These are phyloP conservation scores for Lasioglossum zephyrum DNA, from an alignment of 2,888 invertebrate species.

Conservation along the genomic window DNA sequence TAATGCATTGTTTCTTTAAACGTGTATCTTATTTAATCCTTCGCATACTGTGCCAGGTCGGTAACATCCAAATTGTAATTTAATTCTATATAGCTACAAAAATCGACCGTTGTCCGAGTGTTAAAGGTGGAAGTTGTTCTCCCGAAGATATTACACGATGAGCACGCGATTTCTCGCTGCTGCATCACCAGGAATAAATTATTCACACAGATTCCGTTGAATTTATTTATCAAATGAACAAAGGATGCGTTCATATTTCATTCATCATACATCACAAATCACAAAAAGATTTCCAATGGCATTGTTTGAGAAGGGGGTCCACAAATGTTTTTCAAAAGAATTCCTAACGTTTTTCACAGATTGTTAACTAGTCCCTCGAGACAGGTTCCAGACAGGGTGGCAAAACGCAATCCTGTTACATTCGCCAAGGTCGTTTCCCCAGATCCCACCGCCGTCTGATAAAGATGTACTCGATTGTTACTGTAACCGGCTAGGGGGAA, in stretches of 20 bases:
- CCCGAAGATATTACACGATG: not conserved
- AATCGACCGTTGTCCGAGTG: too few species aligned
- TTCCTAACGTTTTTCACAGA: not conserved
- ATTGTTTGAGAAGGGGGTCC: too few species aligned
- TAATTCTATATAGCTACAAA: too few species aligned
- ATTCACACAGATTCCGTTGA: not conserved
- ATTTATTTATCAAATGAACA: not conserved
- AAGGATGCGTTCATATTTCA: not conserved
- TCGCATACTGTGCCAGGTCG: too few species aligned
- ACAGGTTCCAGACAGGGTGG: constrained; percentile 22
- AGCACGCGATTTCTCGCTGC: too few species aligned
- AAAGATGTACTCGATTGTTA: constrained; percentile 49
- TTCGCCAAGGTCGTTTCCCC: constrained; percentile 20
- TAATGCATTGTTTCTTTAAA: not conserved
- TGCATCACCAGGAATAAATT: not conserved
- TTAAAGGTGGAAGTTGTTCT: not conserved
- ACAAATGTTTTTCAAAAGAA: too few species aligned
- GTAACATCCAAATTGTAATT: too few species aligned
- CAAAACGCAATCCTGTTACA: not conserved
- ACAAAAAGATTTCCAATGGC: not conserved
- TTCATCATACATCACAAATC: too few species aligned
- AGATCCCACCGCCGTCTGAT: constrained; percentile 46
- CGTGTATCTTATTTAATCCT: not conserved
- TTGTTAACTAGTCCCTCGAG: not conserved
- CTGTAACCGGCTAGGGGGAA: constrained; percentile 6